Evolutionary conservation across 2,113 vertebrate species (phyloP), one percentile per base, ranked within the genome.

Genomic region (Cygnus atratus): DNA sequence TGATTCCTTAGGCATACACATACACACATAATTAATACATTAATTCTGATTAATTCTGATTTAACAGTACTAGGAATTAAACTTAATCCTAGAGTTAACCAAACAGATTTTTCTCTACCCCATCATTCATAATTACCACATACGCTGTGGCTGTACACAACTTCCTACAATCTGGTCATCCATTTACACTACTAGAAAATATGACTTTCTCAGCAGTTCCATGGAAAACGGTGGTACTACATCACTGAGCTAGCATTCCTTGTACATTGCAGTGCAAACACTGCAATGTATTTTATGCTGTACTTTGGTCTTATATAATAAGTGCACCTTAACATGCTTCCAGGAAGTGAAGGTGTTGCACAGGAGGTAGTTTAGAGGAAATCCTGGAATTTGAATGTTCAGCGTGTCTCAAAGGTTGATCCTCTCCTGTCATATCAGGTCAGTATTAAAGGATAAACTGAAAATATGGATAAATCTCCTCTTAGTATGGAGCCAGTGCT

Each of bases 41-140:
- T 63, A 44, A 44, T 6, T 62, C 6, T 68, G 33, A 29, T 12
- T 63, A 44, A 48, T 6, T 62, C 6, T 68, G 39, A 76, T 63
- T 87, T 73, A 70, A 50, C 10, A 41, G 14, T 20, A 37, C 2
- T 31, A 17, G 31, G 41, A 57, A 20, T 74, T 46, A 52, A 16
- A n/a, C 6, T 76, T 68, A 1, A 50, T 59, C 17, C 28, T 68
- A 31, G 18, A 80, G 31, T 44, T 65, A 59, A 58, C 10, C 44
- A 15, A 15, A n/a, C 11, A 72, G 9, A 3, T 72, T 67, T 19
- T 68, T 55, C 19, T 48, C 25, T 73, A 37, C 58, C 9, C 22
- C 12, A 11, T 71, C 11, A 6, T 22, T 82, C 37, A 26, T 0
- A 0, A 6, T 31, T 74, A 13, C 10, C 2, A 6, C 13, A 28